Evolutionary conservation across 2,113 vertebrate species (phyloP).

Genomic region (Passer domesticus): DNA sequence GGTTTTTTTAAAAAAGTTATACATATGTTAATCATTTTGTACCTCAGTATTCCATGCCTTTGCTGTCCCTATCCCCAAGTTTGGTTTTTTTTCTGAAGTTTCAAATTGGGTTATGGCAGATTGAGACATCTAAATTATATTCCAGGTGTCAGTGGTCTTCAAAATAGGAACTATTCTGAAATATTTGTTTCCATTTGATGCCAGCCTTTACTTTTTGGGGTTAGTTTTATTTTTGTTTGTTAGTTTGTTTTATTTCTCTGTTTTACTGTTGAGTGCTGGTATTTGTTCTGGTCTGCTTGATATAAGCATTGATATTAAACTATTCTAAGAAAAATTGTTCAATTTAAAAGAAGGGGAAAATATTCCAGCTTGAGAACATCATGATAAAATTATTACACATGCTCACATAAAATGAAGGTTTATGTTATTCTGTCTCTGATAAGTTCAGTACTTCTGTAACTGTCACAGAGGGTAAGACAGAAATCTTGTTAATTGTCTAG

Average conservation of each 20-base stretch:
- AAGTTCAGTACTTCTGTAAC: neutral
- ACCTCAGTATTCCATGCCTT: neutral
- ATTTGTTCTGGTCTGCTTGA: neutral
- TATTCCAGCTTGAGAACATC: neutral
- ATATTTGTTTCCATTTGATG: neutral
- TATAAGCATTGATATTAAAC: neutral
- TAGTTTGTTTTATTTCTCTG: neutral
- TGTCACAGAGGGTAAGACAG: neutral
- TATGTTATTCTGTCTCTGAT: neutral
- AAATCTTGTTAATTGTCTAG: neutral
- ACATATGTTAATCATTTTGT: neutral
- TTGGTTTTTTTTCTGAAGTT: neutral
- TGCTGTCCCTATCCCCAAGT: neutral
- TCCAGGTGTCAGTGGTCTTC: neutral
- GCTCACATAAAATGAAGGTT: neutral
- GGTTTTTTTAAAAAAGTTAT: accelerated
- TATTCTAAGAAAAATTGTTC: neutral
- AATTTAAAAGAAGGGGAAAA: neutral
- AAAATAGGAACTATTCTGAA: neutral
- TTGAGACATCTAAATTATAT: neutral
- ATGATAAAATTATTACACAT: neutral
- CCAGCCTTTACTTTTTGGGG: accelerated
- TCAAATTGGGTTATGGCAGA: neutral
- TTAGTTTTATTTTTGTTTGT: neutral
- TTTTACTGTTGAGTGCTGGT: neutral